Evolutionary conservation across 2,113 vertebrate species (phyloP), one percentile per base, ranked within the genome.

Genomic region (Aepyceros melampus): DNA sequence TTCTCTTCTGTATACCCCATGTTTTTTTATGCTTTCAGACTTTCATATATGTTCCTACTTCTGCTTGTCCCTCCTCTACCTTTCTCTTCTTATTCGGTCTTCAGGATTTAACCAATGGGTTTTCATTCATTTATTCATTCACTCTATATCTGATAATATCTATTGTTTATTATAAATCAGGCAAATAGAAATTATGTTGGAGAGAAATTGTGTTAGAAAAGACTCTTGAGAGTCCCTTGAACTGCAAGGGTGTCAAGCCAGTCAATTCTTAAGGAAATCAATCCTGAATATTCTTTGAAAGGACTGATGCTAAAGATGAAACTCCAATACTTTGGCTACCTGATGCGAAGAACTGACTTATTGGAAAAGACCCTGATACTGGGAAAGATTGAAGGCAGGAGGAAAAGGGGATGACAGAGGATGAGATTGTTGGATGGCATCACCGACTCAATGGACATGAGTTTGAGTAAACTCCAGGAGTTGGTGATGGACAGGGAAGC

Each of bases 21-120:
- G 91, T 60, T 95, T 33, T 88, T 76, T 94, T 91, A 84, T 55
- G 40, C 51, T 81, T 92, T 95, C 64, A 88, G 92, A 81, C 6
- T 92, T 89, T 86, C n/a, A 36, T 87, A 64, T 31, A 43, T 58
- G n/a, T 19, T 49, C 6, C 36, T 94, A 16, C n/a, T 91, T 91
- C 67, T 93, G 49, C 45, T 82, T 83, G 12, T 85, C 89, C 76
- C 27, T 67, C n/a, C 17, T 81, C 92, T 84, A 2, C 4, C 29
- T 67, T 91, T 92, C 13, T 87, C 71, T 49, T 60, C n/a, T 67
- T 87, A 67, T 51, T 56, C 11, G 5, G n/a, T 88, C 71, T 82
- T 64, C 23, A 82, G 19, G 11, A 58, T 82, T 92, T 58, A 89
- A 6, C 25, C 9, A 45, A 12, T 87, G 23, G 55, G 9, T 17